Evolutionary conservation across 1,140 invertebrate species (phyloP).

Genomic region (Drosophila saltans): DNA sequence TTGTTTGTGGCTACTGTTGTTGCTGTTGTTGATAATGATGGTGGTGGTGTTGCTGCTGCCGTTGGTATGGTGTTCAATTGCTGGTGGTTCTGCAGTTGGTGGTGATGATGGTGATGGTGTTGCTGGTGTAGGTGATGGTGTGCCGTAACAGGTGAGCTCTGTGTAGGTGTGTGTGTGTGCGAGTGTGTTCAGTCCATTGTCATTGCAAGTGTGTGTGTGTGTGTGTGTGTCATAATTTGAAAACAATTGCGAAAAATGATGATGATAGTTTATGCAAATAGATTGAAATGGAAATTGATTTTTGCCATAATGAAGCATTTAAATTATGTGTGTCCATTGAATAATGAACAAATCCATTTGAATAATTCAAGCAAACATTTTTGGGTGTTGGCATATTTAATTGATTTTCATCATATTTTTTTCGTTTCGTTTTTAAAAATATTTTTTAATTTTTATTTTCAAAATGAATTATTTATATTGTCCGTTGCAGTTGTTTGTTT

Average conservation of each 20-base stretch:
- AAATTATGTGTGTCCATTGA: conserved; percentile 63
- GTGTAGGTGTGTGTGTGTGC: conserved; percentile 37
- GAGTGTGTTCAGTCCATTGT: conserved; percentile 16
- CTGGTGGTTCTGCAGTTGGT: conserved; percentile 58
- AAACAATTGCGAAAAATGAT: conserved; percentile 15
- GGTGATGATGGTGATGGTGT: conserved; percentile 50
- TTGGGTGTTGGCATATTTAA: conserved; percentile 55
- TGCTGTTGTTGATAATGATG: conserved; percentile 63
- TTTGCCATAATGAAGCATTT: conserved; percentile 59
- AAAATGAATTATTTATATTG: conserved; percentile 47
- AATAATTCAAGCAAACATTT: conserved; percentile 59
- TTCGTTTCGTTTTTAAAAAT: conserved; percentile 32
- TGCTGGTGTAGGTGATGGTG: conserved; percentile 72
- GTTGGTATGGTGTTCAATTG: conserved; percentile 55
- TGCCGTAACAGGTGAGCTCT: conserved; percentile 78
- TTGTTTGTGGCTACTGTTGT: conserved; percentile 81
- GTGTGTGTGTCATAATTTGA: conserved; percentile 25
- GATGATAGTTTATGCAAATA: conserved; percentile 18
- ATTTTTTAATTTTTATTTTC: background rate
- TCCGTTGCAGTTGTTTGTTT: conserved; percentile 26
- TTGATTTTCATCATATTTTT: conserved; percentile 34
- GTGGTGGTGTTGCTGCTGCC: conserved; percentile 67
- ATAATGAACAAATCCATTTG: conserved; percentile 63
- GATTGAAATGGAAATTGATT: conserved; percentile 43
- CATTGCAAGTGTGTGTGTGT: conserved; percentile 28